Evolutionary conservation across 2,888 invertebrate genomes (phyloP), one percentile per base, ranked within the genome.

Genomic region (Andricus curvator): DNA sequence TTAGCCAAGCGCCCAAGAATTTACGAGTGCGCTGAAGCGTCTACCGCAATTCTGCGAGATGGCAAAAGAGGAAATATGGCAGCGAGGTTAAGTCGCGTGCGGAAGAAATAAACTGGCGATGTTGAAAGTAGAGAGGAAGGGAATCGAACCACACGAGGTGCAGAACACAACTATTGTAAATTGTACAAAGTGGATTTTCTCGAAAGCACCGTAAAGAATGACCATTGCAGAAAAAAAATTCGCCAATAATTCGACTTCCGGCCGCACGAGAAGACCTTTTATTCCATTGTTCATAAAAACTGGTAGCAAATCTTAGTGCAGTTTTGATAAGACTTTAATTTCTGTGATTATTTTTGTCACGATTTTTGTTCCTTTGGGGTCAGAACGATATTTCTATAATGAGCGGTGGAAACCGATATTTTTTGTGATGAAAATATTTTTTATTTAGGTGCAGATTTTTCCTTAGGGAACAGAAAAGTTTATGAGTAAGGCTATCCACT

Each of bases 11-110:
- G 29, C 33, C 51, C 51, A 56, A 74, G 56, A 70, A 74, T 74
- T 74, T 74, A 74, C 51, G 51, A 74, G 74, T 74, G 51, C 74
- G 51, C 74, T 74, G 74, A 74, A 48, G 74, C 74, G 51, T 74
- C 74, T 29, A 74, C 74, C n/a, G 56, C 74, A 74, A 74, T 51
- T 51, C 51, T 51, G 56, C 33, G n/a, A 74, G 51, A 56, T 51
- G 37, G 66, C n/a, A 66, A 66, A 66, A n/a, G 37, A 37, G 66
- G 66, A 37, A 66, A 66, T 65, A 65, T 65, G 65, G 65, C 8
- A 29, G 68, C 17, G 68, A 74, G 51, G 74, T 74, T 33, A 56
- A 74, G 74, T 74, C 56, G 51, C 70, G 29, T 29, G 74, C 51
- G 29, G 51, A 74, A 56, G 74, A 74, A 74, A 74, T 74, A 51